These are phyloP conservation scores for Macrotis lagotis DNA, from an alignment of 2,113 vertebrate genomes.

Conservation along the genomic window DNA sequence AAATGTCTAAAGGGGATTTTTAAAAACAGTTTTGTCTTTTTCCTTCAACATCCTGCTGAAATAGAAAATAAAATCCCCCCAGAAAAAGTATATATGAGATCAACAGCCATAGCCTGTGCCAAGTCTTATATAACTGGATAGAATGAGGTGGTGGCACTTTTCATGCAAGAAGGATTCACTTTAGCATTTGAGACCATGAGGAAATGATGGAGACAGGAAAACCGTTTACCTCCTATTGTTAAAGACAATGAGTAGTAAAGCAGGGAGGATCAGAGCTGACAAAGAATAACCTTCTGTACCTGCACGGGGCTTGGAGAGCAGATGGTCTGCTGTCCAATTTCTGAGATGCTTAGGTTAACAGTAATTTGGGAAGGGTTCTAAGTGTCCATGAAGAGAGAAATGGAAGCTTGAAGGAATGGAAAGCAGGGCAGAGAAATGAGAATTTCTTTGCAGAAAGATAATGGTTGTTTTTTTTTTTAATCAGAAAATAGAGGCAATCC, in stretches of 20 bases:
- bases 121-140: conserved; percentile 27
- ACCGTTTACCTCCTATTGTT: conserved; percentile 49
- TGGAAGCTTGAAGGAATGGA: conserved; percentile 19
- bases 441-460: conserved; percentile 22
- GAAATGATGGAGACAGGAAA: conserved; percentile 31
- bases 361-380: conserved; percentile 45
- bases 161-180: not conserved
- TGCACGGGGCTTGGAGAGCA: conserved; percentile 6
- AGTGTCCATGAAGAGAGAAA: conserved; percentile 36
- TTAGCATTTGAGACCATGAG: conserved; percentile 45
- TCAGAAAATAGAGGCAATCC: conserved; percentile 25
- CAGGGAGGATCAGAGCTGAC: not conserved
- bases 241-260: conserved; percentile 13
- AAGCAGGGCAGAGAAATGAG: conserved; percentile 44
- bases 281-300: conserved; percentile 3
- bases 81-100: not conserved
- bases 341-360: conserved; percentile 37
- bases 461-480: conserved; percentile 35
- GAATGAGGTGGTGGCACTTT: conserved; percentile 36
- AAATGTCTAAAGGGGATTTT: not conserved
- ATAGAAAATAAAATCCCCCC: not conserved
- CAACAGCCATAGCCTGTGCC: not conserved
- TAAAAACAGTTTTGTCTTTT: not conserved
- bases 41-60: not conserved
- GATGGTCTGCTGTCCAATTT: conserved; percentile 8